Evolutionary conservation across 2,888 invertebrate genomes (phyloP).

Genomic region (Tetragonisca angustula): DNA sequence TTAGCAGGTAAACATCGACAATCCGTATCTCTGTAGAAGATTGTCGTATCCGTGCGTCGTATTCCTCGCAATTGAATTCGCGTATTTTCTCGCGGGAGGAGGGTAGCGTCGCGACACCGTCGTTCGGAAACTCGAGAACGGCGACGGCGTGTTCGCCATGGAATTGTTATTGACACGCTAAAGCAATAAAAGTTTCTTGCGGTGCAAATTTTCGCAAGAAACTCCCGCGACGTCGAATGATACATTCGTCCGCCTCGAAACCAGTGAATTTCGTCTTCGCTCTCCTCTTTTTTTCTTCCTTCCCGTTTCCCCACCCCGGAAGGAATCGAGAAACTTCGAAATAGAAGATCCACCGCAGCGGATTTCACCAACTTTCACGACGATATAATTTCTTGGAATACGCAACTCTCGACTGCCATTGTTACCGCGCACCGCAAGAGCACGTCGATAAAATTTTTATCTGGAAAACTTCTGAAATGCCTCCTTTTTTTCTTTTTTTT

Average conservation of each 20-base stretch:
- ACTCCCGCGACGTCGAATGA: background rate
- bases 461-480: background rate
- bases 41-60: conserved; percentile 1
- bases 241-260: conserved; percentile 7
- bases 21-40: background rate
- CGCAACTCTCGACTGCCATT: background rate
- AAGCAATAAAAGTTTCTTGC: conserved; percentile 29
- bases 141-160: background rate
- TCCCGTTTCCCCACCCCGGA: no score
- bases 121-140: conserved; percentile 10
- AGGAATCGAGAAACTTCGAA: background rate
- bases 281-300: background rate
- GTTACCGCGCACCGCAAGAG: background rate
- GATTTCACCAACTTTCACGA: conserved; percentile 2
- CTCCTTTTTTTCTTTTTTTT: background rate
- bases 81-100: background rate
- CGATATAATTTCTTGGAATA: conserved; percentile 9
- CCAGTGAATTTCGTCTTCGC: background rate
- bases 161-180: conserved; percentile 31
- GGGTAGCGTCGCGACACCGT: background rate
- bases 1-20: conserved; percentile 5
- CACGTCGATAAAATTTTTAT: conserved; percentile 25
- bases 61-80: conserved; percentile 8
- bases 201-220: conserved; percentile 8
- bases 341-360: background rate